A percentile compares a stretch with the other conserved stretches of the same genome.
phyloP scores from a whole-genome alignment of 2,888 invertebrate genomes.

The Caradrina kadenii region DNA sequence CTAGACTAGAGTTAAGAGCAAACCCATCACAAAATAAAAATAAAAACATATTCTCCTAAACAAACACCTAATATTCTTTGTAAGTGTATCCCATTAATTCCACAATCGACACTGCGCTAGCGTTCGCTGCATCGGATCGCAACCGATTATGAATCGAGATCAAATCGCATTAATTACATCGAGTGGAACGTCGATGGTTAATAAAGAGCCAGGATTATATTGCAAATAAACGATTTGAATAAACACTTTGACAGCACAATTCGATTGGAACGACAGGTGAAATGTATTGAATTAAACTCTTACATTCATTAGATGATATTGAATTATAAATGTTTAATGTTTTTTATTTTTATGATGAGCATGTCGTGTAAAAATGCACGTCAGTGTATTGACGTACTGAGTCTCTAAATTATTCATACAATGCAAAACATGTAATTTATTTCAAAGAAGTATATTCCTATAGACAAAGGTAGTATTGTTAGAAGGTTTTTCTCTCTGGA shows the following conservation, averaged over 20 bases:
- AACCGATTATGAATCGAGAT: constrained; percentile 63
- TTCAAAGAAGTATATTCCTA: too few species aligned
- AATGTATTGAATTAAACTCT: constrained; percentile 58
- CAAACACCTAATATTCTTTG: background rate
- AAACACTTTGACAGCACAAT: constrained; percentile 61
- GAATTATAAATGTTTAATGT: constrained; percentile 35
- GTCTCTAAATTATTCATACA: too few species aligned
- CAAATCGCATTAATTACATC: constrained; percentile 66
- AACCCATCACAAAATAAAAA: too few species aligned
- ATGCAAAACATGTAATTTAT: too few species aligned
- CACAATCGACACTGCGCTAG: constrained; percentile 31
- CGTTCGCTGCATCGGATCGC: constrained; percentile 42
- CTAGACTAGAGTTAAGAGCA: too few species aligned
- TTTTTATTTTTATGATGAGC: constrained; percentile 45
- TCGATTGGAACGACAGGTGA: constrained; percentile 62
- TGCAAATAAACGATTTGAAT: constrained; percentile 52
- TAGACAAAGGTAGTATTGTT: too few species aligned
- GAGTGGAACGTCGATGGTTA: constrained; percentile 62
- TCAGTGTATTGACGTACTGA: background rate
- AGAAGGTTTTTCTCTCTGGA: too few species aligned
- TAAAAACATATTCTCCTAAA: background rate
- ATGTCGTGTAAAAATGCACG: background rate
- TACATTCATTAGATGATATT: constrained; percentile 44
- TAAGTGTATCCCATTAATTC: constrained; percentile 33
- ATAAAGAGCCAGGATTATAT: constrained; percentile 60